Evolutionary conservation across 2,888 invertebrate genomes (phyloP).

Genomic region (Hypolimnas misippus): DNA sequence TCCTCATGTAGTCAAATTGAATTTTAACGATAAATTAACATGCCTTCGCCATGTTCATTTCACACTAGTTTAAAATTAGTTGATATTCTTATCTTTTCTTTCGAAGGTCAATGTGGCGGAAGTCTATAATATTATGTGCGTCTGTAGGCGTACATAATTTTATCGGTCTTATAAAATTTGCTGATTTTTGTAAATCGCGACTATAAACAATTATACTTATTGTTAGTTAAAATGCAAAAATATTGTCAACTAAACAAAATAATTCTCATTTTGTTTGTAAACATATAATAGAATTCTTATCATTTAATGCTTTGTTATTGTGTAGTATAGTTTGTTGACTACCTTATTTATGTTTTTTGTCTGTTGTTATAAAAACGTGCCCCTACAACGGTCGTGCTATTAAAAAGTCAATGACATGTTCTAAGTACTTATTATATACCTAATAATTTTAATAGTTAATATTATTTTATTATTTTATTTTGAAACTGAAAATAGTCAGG

Average conservation of each 20-base stretch:
- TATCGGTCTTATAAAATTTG: not conserved
- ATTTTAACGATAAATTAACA: slow-evolving; percentile 17
- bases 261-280: not conserved
- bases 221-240: not conserved
- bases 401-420: slow-evolving; percentile 61
- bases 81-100: slow-evolving; percentile 43
- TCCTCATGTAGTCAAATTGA: not conserved
- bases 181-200: not conserved
- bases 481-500: too few species aligned
- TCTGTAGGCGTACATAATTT: slow-evolving; percentile 6
- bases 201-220: not conserved
- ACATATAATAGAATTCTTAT: slow-evolving; percentile 14
- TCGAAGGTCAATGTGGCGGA: slow-evolving; percentile 55
- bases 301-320: slow-evolving; percentile 21
- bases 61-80: slow-evolving; percentile 26
- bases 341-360: slow-evolving; percentile 40
- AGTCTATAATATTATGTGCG: slow-evolving; percentile 25
- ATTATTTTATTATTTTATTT: too few species aligned
- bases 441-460: too few species aligned
- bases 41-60: slow-evolving; percentile 9
- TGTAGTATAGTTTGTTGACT: slow-evolving; percentile 33
- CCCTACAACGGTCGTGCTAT: slow-evolving; percentile 58
- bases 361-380: slow-evolving; percentile 44
- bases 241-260: slow-evolving; percentile 1
- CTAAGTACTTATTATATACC: too few species aligned